Percentiles rank a stretch among this genome's conserved stretches.
Evolutionary conservation across 2,113 vertebrate genomes (phyloP).

Genomic region (Narcine bancroftii): DNA sequence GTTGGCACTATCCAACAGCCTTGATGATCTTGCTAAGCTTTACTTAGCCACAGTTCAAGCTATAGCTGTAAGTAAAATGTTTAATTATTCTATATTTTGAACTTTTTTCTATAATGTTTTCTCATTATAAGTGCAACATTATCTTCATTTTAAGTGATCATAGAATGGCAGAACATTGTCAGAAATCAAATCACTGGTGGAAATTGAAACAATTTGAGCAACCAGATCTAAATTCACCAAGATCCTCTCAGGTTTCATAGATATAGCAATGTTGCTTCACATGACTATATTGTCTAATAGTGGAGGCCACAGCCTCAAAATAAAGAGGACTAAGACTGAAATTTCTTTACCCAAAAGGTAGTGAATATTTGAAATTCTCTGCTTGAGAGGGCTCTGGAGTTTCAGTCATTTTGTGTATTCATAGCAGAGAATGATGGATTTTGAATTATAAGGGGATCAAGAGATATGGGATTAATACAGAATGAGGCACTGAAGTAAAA

Average conservation of each 20-base stretch:
- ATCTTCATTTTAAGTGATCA: neutral
- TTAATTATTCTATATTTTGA: neutral
- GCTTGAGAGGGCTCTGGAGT: too few species aligned
- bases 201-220: neutral
- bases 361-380: too few species aligned
- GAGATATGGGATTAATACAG: too few species aligned
- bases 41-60: conserved; percentile 87
- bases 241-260: neutral
- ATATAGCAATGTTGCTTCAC: too few species aligned
- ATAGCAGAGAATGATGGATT: too few species aligned
- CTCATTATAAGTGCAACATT: neutral
- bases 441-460: too few species aligned
- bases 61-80: conserved; percentile 71
- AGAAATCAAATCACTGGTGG: neutral
- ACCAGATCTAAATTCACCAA: neutral
- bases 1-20: conserved; percentile 68
- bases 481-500: too few species aligned
- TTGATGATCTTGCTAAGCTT: conserved; percentile 83
- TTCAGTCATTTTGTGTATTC: too few species aligned
- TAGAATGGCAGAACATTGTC: neutral
- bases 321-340: too few species aligned
- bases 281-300: too few species aligned
- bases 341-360: too few species aligned
- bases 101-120: neutral
- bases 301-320: too few species aligned